A percentile compares a stretch with the other conserved stretches of the same genome.
phyloP scores from a whole-genome alignment of 2,113 vertebrate species.

The Lampris megalopsis region DNA sequence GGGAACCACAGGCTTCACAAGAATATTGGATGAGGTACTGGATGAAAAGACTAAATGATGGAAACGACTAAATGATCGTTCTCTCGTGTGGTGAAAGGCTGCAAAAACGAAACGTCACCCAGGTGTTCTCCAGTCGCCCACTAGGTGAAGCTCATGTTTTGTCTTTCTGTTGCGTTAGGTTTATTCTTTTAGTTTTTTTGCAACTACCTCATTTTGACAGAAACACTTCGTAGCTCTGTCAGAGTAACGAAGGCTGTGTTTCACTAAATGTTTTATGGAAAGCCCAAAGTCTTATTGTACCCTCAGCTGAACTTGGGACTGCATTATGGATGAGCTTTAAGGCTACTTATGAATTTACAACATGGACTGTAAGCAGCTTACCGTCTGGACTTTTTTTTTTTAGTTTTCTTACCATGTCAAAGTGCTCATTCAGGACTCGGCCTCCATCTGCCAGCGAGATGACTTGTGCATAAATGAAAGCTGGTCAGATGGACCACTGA shows the following conservation, averaged over 20 bases:
- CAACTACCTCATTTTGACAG: slow-evolving; percentile 13
- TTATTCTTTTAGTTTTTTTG: background rate
- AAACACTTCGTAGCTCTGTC: slow-evolving; percentile 1
- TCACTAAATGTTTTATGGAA: slow-evolving; percentile 35
- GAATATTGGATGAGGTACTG: too few species aligned
- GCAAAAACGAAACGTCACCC: background rate
- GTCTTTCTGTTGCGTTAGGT: background rate
- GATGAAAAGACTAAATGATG: background rate
- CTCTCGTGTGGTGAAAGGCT: background rate
- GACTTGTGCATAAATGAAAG: background rate
- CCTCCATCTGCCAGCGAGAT: slow-evolving; percentile 19
- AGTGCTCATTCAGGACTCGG: slow-evolving; percentile 11
- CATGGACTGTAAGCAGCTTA: background rate
- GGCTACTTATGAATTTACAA: slow-evolving; percentile 15
- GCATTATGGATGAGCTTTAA: background rate
- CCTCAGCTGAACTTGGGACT: slow-evolving; percentile 33
- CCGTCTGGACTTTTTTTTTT: slow-evolving; percentile 31
- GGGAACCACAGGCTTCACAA: background rate
- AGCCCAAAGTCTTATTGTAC: background rate
- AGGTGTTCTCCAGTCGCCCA: slow-evolving; percentile 34
- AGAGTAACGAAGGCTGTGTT: background rate
- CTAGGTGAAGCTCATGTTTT: slow-evolving; percentile 60
- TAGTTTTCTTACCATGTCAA: slow-evolving; percentile 15
- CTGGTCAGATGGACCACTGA: background rate
- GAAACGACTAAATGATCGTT: background rate